Evolutionary conservation across 2,888 invertebrate genomes (phyloP).

Genomic region (Rhaphigaster nebulosa): DNA sequence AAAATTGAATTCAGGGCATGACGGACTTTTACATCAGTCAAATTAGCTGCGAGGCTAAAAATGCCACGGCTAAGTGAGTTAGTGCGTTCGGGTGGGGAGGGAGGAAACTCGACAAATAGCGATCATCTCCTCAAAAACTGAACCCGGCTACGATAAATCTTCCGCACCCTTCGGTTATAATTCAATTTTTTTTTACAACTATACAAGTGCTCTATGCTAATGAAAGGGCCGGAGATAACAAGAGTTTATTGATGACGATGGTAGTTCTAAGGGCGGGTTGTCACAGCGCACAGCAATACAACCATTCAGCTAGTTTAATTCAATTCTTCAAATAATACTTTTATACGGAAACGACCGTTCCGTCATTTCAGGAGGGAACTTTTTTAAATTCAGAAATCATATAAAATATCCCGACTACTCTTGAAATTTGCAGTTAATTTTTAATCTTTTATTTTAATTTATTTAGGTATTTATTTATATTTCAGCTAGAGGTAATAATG

Average conservation of each 20-base stretch:
- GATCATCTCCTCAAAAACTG: slow-evolving; percentile 50
- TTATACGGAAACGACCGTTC: too few relatives aligned
- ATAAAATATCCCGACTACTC: too few relatives aligned
- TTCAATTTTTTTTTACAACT: slow-evolving; percentile 39
- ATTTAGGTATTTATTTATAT: too few relatives aligned
- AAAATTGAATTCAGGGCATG: slow-evolving; percentile 7
- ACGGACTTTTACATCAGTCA: slow-evolving; percentile 44
- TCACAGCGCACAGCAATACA: neutral
- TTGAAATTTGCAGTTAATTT: too few relatives aligned
- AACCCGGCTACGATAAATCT: slow-evolving; percentile 44
- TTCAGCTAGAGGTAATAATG: too few relatives aligned
- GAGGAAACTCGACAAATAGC: neutral
- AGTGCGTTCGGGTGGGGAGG: neutral
- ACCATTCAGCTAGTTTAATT: neutral
- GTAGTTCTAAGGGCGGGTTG: neutral
- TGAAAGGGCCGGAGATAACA: neutral
- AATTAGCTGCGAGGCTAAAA: slow-evolving; percentile 47
- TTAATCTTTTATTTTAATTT: too few relatives aligned
- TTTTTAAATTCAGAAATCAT: too few relatives aligned
- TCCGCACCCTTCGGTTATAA: slow-evolving; percentile 39
- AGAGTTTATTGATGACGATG: neutral
- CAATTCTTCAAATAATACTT: neutral
- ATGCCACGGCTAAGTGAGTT: slow-evolving; percentile 49
- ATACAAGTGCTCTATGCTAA: slow-evolving; percentile 28
- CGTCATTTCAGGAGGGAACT: too few relatives aligned